A percentile compares a stretch with the other conserved stretches of the same genome.
Conservation (phyloP, 2,797 vertebrate species). For the Sebastes diaconus region DNA sequence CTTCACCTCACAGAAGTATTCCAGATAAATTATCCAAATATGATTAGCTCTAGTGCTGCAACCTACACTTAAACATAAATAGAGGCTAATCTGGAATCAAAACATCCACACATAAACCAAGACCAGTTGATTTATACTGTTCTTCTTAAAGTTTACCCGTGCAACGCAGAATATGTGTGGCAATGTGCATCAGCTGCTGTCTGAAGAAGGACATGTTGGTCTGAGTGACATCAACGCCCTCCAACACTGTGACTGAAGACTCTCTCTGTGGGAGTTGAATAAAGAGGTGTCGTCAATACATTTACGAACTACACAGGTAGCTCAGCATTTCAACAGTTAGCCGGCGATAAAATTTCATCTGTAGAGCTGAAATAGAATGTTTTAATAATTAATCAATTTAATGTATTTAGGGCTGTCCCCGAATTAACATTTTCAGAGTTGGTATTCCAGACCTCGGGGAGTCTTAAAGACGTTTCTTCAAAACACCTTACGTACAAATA, state of each 20-base stretch:
- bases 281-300: background rate
- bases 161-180: slow-evolving; percentile 90
- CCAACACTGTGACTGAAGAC: slow-evolving; percentile 88
- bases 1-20: background rate
- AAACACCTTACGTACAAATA: background rate
- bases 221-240: slow-evolving; percentile 89
- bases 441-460: background rate
- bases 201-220: slow-evolving; percentile 92
- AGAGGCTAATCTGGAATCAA: background rate
- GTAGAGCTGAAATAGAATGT: background rate
- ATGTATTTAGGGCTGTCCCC: background rate
- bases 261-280: slow-evolving; percentile 69
- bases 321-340: background rate
- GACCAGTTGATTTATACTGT: background rate
- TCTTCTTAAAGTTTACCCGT: slow-evolving; percentile 74
- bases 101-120: background rate
- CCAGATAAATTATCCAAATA: background rate
- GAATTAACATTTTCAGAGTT: background rate
- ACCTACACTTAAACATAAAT: background rate
- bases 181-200: slow-evolving; percentile 89
- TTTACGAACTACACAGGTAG: background rate
- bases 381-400: background rate
- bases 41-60: background rate
- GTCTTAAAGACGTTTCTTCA: background rate
- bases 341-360: background rate